Evolutionary conservation across 2,888 invertebrate genomes (phyloP).

Genomic region (Orthosia cruda): DNA sequence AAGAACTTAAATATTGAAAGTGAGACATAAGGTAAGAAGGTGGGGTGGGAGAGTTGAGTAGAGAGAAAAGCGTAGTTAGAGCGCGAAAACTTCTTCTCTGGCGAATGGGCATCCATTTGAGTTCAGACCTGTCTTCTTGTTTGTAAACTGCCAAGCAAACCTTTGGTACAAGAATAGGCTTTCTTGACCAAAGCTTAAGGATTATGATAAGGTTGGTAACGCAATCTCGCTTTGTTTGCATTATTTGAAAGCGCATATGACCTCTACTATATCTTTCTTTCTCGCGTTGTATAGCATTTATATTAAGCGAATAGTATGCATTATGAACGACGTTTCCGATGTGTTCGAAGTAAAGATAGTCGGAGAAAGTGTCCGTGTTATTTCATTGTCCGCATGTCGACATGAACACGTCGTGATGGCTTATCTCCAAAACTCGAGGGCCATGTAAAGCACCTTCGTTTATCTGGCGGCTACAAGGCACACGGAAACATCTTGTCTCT

Average conservation of each 20-base stretch:
- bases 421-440: conserved; percentile 87
- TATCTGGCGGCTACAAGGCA: conserved; percentile 80
- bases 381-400: conserved; percentile 81
- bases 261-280: not conserved
- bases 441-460: conserved; percentile 86
- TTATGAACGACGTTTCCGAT: conserved; percentile 52
- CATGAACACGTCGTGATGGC: conserved; percentile 83
- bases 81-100: no score
- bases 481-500: conserved; percentile 86
- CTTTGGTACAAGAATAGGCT: not conserved
- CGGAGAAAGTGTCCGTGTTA: conserved; percentile 76
- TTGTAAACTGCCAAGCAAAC: not conserved
- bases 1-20: no score
- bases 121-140: no score
- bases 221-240: not conserved
- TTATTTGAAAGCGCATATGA: not conserved
- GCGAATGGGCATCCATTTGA: no score
- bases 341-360: conserved; percentile 62
- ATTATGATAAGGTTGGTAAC: not conserved
- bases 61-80: no score
- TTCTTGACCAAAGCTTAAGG: not conserved
- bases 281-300: conserved; percentile 27
- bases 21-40: no score
- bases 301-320: conserved; percentile 38
- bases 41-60: no score